phyloP scores from a whole-genome alignment of 1,140 invertebrate species.

The Saccostrea glomerata region DNA sequence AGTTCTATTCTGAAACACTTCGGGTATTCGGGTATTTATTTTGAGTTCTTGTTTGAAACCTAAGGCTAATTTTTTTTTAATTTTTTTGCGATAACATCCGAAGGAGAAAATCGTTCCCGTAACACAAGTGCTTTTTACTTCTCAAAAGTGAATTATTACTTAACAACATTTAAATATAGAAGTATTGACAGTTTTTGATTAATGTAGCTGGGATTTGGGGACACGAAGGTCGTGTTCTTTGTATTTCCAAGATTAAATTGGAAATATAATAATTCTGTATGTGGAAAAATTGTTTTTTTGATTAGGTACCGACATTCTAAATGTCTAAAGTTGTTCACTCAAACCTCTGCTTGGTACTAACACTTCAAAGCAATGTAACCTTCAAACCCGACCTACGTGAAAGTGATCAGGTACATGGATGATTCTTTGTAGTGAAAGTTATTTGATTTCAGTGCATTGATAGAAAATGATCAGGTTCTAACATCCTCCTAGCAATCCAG shows the following conservation, averaged over 20 bases:
- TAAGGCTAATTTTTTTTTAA: background rate
- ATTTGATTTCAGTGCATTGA: too few relatives aligned
- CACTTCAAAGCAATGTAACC: background rate
- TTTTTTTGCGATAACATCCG: background rate
- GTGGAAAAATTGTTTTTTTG: too few relatives aligned
- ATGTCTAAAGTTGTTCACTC: background rate
- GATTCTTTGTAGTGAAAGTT: too few relatives aligned
- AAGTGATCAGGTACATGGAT: background rate
- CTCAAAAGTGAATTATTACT: background rate
- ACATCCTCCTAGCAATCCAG: too few relatives aligned
- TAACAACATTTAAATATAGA: constrained; percentile 1
- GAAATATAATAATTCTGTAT: too few relatives aligned
- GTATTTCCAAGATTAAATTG: background rate
- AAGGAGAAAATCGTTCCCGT: background rate
- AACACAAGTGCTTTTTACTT: background rate
- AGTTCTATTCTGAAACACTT: background rate
- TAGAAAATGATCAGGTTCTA: too few relatives aligned
- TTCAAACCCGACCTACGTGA: background rate
- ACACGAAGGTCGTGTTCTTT: background rate
- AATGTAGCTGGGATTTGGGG: background rate
- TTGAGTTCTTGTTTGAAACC: background rate
- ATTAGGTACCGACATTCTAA: background rate
- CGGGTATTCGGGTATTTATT: background rate
- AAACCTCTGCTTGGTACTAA: background rate
- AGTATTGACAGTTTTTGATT: constrained; percentile 18